Conservation (phyloP, 2,113 vertebrate genomes). For the Orcinus orca region DNA sequence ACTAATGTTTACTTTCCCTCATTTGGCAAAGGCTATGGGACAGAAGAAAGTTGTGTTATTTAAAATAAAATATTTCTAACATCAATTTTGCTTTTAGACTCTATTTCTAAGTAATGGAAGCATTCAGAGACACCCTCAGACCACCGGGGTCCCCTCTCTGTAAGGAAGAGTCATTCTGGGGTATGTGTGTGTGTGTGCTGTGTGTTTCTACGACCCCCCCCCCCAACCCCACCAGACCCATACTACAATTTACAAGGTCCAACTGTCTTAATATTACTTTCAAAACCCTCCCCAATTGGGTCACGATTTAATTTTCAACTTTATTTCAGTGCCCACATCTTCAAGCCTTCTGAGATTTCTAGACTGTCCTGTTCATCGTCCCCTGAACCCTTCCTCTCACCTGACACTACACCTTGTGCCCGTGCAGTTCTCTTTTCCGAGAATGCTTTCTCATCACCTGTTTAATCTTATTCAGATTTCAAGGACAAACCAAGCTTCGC, state of each 20-base stretch:
- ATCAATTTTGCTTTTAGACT: background rate
- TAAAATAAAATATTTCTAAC: background rate
- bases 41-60: background rate
- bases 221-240: background rate
- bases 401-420: background rate
- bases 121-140: background rate
- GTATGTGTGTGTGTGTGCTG: background rate
- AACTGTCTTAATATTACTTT: background rate
- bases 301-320: background rate
- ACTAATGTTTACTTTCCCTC: background rate
- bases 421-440: background rate
- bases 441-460: background rate
- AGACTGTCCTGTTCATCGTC: background rate
- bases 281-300: background rate
- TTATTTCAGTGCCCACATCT: too few species aligned
- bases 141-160: background rate
- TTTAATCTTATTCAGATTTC: background rate
- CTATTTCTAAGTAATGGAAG: background rate
- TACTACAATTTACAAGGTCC: background rate
- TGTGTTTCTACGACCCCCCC: background rate
- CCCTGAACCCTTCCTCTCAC: background rate
- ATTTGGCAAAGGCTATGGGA: background rate
- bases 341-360: background rate
- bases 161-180: background rate
- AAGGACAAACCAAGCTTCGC: background rate